phyloP scores from a whole-genome alignment of 2,888 invertebrate species.

The Parascotia fuliginaria region DNA sequence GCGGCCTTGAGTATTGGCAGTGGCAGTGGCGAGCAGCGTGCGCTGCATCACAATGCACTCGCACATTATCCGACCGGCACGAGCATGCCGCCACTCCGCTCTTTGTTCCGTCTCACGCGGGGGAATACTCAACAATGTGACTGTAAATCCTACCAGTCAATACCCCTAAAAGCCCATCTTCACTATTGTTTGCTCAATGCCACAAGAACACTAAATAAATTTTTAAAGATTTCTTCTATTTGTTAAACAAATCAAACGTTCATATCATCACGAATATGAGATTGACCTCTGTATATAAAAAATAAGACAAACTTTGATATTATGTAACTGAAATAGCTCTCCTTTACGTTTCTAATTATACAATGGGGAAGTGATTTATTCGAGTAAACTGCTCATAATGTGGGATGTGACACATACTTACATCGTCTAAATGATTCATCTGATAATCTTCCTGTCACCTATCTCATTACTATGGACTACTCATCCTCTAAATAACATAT shows the following conservation, averaged over 20 bases:
- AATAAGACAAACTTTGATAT: background rate
- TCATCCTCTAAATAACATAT: background rate
- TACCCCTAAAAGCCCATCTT: constrained; percentile 55
- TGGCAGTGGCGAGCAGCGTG: constrained; percentile 57
- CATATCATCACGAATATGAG: constrained; percentile 37
- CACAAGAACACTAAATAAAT: constrained; percentile 45
- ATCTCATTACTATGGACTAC: background rate
- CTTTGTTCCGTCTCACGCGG: constrained; percentile 59
- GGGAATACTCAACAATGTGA: constrained; percentile 51
- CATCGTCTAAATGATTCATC: background rate
- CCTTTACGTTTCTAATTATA: too few relatives aligned
- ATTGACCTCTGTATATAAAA: constrained; percentile 28
- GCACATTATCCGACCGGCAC: constrained; percentile 54
- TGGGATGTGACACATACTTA: background rate
- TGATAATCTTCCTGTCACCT: background rate
- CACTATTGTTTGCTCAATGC: constrained; percentile 48
- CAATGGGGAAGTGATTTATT: background rate
- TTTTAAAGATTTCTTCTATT: constrained; percentile 44
- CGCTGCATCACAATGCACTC: constrained; percentile 62
- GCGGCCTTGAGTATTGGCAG: constrained; percentile 67
- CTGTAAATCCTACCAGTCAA: constrained; percentile 49
- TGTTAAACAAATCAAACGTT: constrained; percentile 43
- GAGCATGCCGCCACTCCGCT: constrained; percentile 36
- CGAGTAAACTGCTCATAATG: constrained; percentile 2
- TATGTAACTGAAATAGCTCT: too few relatives aligned